Base-by-base conservation (phyloP, 2,797 vertebrate species). In the Mionectes olivaceus region DNA sequence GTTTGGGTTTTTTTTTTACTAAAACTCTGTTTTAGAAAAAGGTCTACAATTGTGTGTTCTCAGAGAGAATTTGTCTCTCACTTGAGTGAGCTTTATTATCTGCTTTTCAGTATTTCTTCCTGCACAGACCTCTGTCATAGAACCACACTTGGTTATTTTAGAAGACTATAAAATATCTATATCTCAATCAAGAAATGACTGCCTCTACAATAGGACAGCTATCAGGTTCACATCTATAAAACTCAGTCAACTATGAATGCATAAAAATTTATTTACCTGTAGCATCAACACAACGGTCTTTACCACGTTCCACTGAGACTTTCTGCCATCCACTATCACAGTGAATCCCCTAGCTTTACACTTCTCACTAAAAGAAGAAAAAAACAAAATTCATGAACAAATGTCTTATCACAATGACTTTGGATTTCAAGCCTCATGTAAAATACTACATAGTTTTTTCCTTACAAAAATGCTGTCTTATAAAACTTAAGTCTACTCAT, bases 201-300 rank as follows among this genome's bases (percentile, higher is more conserved):
- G 37, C 32, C 61, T 53, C 39, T 55, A 76, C 7, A 73, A 6
- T 7, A 89, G 52, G 8, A 52, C 12, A 77, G 43, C 6, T 79
- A 52, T 3, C 32, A 10, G 30, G 49, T 83, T 79, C 67, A 68
- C 19, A 83, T 67, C 19, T 89, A 33, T 21, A 94, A 91, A 90
- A 94, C 9, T 75, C 17, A 33, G 43, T 69, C 76, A 92, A 30
- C 46, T 78, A 43, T 13, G 16, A 91, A 49, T 49, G 8, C 32
- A 57, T 44, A 78, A 96, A 93, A 73, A 64, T n/a, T 52, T 67
- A 89, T 81, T 97, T 98, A 99, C 99, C 99, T 99, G 99, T 68
- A 99, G 95, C 99, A 99, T 99, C 95, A 99, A 98, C 83, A 99
- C 99, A 82, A 99, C 99, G 0, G 99, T 99, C 98, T 99, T 99